phyloP scores from a whole-genome alignment of 2,113 vertebrate genomes.

The Gorsachius goisagi region DNA sequence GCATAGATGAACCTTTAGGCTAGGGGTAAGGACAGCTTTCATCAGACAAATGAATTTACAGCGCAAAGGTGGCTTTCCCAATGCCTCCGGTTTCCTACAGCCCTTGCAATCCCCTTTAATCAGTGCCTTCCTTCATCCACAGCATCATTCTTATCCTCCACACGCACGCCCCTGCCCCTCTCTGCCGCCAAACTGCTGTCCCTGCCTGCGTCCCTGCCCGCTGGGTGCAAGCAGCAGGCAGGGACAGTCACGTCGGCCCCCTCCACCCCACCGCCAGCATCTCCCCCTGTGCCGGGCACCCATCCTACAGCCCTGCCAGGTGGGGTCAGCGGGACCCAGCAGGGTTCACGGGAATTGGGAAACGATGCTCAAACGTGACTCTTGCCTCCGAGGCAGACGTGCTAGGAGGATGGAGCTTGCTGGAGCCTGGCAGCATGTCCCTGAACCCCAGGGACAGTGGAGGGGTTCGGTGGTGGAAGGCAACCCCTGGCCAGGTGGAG shows the following conservation, averaged over 20 bases:
- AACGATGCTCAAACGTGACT: fast-evolving
- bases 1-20: not conserved
- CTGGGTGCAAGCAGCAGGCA: not conserved
- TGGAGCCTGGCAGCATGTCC: fast-evolving
- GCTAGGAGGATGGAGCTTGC: not conserved
- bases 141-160: not conserved
- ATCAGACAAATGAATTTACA: not conserved
- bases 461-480: not conserved
- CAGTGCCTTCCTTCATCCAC: not conserved
- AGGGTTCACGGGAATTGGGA: not conserved
- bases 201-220: fast-evolving
- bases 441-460: fast-evolving
- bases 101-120: not conserved
- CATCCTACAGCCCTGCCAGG: not conserved
- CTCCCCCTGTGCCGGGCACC: fast-evolving
- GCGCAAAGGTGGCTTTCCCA: fast-evolving
- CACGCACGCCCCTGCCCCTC: fast-evolving
- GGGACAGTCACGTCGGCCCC: fast-evolving
- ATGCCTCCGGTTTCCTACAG: fast-evolving
- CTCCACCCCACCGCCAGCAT: not conserved
- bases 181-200: fast-evolving
- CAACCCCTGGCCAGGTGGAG: not conserved
- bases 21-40: not conserved
- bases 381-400: not conserved
- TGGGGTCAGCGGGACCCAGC: fast-evolving